Percentiles rank a stretch among this genome's conserved stretches.
phyloP scores from a whole-genome alignment of 2,888 invertebrate species.

The Polymixis lichenea region DNA sequence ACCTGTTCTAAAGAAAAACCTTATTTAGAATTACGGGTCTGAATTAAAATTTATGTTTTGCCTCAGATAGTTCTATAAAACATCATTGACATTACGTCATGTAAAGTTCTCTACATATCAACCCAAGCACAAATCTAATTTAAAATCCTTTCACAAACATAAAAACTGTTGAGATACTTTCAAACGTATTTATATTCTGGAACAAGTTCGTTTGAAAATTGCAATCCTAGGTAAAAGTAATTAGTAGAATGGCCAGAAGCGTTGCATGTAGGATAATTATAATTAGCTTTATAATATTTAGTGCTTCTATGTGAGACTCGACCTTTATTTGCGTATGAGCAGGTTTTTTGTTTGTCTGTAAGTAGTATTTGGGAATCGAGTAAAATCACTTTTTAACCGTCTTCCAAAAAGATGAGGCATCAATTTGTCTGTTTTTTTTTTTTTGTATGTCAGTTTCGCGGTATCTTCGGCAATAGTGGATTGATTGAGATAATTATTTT shows the following conservation, averaged over 20 bases:
- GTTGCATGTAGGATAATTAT: slow-evolving; percentile 40
- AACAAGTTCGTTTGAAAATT: slow-evolving; percentile 8
- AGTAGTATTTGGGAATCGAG: not conserved
- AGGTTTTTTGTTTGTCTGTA: not conserved
- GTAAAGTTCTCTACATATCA: slow-evolving; percentile 3
- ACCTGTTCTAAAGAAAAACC: too few species aligned
- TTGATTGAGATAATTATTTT: too few species aligned
- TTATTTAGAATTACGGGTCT: too few species aligned
- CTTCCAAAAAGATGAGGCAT: too few species aligned
- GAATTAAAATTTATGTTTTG: too few species aligned
- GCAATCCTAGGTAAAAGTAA: slow-evolving; percentile 27
- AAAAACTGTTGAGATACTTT: slow-evolving; percentile 16
- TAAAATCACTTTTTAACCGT: too few species aligned
- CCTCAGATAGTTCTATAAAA: not conserved
- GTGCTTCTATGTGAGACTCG: slow-evolving; percentile 17
- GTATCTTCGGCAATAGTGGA: too few species aligned
- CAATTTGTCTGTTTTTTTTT: too few species aligned
- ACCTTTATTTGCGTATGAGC: not conserved
- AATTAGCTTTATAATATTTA: slow-evolving; percentile 15
- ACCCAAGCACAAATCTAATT: slow-evolving; percentile 19
- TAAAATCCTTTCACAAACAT: slow-evolving; percentile 15
- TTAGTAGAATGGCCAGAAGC: slow-evolving; percentile 39
- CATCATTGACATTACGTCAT: not conserved
- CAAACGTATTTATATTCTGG: slow-evolving; percentile 1
- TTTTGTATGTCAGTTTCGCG: too few species aligned